Conservation (phyloP, 2,113 vertebrate genomes). For the Actenoides lindsayi region DNA sequence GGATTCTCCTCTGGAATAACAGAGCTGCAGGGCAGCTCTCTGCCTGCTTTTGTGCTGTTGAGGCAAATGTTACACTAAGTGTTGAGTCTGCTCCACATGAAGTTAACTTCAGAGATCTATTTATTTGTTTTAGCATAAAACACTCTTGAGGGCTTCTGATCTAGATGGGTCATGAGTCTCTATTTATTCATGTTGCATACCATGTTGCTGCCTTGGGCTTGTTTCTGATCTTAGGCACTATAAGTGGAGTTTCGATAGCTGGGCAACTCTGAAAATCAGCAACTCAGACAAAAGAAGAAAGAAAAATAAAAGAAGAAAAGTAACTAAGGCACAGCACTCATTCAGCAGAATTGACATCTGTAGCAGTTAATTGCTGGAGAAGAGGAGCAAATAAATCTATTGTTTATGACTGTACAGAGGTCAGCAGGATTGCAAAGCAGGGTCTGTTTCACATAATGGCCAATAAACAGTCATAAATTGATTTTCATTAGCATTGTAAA, state of each 20-base stretch:
- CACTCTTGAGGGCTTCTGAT: not conserved
- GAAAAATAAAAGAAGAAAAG: not conserved
- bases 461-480: not conserved
- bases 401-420: not conserved
- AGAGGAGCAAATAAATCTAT: constrained; percentile 19
- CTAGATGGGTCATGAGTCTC: constrained; percentile 7
- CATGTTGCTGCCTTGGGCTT: not conserved
- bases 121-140: constrained; percentile 47
- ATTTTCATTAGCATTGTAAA: constrained; percentile 38
- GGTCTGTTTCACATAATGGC: constrained; percentile 18
- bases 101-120: constrained; percentile 20
- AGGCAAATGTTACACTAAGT: not conserved
- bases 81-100: not conserved
- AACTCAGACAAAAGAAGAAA: not conserved
- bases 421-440: not conserved
- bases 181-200: not conserved
- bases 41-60: constrained; percentile 22
- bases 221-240: constrained; percentile 11
- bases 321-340: not conserved
- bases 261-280: not conserved
- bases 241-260: not conserved
- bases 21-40: constrained; percentile 16
- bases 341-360: constrained; percentile 5
- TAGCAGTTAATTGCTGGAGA: constrained; percentile 7
- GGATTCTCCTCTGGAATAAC: not conserved